These are phyloP conservation scores for Entelurus aequoreus DNA, from an alignment of 2,113 vertebrate genomes.

Conservation along the genomic window DNA sequence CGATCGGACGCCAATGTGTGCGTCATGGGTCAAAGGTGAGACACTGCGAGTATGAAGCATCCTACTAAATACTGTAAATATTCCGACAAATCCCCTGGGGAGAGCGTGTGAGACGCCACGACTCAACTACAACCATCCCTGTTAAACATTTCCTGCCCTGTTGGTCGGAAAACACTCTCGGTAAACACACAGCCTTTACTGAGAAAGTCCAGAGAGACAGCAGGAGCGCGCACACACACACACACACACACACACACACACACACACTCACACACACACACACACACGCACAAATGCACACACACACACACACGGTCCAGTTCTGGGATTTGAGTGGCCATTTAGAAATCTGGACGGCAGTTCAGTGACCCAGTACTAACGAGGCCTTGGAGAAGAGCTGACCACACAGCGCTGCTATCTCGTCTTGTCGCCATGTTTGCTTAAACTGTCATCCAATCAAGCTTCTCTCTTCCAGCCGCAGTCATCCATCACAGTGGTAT, in stretches of 20 bases:
- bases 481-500: no score
- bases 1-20: slow-evolving; percentile 4
- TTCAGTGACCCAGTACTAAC: slow-evolving; percentile 71
- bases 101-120: slow-evolving; percentile 13
- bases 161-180: slow-evolving; percentile 8
- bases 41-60: not conserved
- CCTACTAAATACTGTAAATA: no score
- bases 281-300: slow-evolving; percentile 2
- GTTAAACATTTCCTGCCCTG: slow-evolving; percentile 4
- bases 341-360: slow-evolving; percentile 70
- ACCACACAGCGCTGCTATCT: slow-evolving; percentile 55
- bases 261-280: slow-evolving; percentile 13
- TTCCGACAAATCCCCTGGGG: not conserved
- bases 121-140: not conserved
- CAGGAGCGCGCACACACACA: not conserved
- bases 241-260: slow-evolving; percentile 15
- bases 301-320: slow-evolving; percentile 22
- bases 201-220: slow-evolving; percentile 46
- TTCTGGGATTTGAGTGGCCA: slow-evolving; percentile 58
- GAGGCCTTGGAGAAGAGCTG: slow-evolving; percentile 48
- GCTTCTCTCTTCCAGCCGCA: not conserved
- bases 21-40: slow-evolving; percentile 40
- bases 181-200: slow-evolving; percentile 41
- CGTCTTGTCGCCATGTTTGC: slow-evolving; percentile 38
- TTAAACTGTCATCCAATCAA: slow-evolving; percentile 40